Conservation (phyloP, 2,888 invertebrate genomes). For the Euzetes globulus region DNA sequence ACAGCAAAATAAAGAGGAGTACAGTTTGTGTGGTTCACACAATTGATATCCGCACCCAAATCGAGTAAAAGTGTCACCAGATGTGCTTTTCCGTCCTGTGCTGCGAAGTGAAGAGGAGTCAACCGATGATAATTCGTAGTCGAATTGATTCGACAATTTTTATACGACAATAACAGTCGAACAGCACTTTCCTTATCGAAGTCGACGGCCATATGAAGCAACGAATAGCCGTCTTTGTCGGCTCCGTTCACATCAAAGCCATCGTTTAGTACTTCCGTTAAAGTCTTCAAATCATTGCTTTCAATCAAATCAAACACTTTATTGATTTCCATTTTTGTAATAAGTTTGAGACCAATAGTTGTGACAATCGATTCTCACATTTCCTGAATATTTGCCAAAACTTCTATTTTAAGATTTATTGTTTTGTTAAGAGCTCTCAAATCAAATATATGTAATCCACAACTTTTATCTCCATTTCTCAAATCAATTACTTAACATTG, state of each 20-base stretch:
- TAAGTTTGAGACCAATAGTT: neutral
- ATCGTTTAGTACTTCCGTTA: neutral
- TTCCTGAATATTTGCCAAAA: no score
- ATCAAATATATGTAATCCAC: no score
- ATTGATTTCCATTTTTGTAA: neutral
- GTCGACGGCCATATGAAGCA: slow-evolving; percentile 5
- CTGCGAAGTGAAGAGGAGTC: neutral
- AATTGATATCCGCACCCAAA: neutral
- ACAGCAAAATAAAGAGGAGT: slow-evolving; percentile 3
- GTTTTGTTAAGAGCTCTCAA: no score
- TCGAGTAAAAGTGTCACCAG: neutral
- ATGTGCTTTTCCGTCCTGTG: neutral
- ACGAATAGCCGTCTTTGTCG: neutral
- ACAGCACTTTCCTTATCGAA: neutral
- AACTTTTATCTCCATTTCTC: no score
- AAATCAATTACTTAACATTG: no score
- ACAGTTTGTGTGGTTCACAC: neutral
- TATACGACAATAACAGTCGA: neutral
- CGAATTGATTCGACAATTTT: neutral
- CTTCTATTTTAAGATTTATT: no score
- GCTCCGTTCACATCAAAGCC: neutral
- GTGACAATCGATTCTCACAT: no score
- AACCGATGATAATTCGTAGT: neutral
- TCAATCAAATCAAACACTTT: neutral
- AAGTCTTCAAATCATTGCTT: neutral